Evolutionary conservation across 2,113 vertebrate species (phyloP).

Genomic region (Psilopogon haemacephalus): DNA sequence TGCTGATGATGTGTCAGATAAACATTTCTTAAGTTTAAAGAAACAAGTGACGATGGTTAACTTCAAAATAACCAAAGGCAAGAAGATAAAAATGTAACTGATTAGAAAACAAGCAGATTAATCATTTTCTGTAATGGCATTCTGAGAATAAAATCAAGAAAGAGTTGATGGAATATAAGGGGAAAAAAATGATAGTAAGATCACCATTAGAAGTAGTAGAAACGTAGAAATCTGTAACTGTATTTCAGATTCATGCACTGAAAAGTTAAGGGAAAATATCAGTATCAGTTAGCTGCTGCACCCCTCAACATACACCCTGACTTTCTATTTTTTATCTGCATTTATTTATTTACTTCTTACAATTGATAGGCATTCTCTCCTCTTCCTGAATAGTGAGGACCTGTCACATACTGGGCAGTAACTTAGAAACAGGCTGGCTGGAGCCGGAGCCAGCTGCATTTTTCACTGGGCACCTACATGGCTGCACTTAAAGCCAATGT

Average conservation of each 20-base stretch:
- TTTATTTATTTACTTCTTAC: background rate
- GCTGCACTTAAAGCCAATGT: background rate
- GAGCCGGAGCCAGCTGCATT: background rate
- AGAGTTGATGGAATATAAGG: background rate
- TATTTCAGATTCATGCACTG: background rate
- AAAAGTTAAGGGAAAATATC: background rate
- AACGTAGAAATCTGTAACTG: background rate
- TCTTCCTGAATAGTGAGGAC: background rate
- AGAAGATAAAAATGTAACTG: background rate
- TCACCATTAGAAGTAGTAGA: background rate
- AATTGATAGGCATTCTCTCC: background rate
- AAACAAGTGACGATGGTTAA: background rate
- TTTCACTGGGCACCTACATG: background rate
- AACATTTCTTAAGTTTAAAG: background rate
- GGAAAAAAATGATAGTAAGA: background rate
- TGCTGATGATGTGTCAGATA: background rate
- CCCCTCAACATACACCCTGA: background rate
- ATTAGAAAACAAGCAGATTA: background rate
- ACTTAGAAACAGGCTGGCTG: background rate
- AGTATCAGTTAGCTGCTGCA: background rate
- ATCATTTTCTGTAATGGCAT: background rate
- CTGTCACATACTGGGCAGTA: rapidly evolving
- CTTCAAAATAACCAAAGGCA: background rate
- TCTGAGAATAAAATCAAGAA: background rate
- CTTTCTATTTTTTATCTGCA: background rate